A percentile compares a stretch with the other conserved stretches of the same genome.
These are phyloP conservation scores for Glaucomys volans DNA, from an alignment of 2,113 vertebrate species.

Conservation along the genomic window DNA sequence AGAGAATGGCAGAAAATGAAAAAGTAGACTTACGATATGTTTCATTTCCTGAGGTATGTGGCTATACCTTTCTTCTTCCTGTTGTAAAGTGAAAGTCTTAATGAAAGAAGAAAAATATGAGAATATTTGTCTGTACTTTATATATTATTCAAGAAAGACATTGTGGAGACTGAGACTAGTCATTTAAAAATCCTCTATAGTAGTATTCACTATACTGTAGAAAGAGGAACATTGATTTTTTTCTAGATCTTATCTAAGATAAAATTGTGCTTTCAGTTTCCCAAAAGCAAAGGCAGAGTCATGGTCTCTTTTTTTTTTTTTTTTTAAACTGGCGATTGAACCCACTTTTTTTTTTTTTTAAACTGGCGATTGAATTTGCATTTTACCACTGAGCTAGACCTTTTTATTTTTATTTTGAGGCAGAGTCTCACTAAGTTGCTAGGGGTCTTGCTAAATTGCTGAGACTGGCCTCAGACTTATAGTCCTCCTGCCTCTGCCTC, in stretches of 20 bases:
- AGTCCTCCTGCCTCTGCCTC: too few species aligned
- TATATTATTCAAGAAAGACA: conserved; percentile 19
- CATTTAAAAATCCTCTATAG: neutral
- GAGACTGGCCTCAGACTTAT: too few species aligned
- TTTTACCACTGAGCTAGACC: too few species aligned
- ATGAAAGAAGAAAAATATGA: conserved; percentile 18
- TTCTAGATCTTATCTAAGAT: conserved; percentile 29
- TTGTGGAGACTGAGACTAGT: conserved; percentile 14
- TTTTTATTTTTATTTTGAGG: too few species aligned
- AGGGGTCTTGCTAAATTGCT: too few species aligned
- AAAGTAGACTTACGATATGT: neutral
- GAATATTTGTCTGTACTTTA: conserved; percentile 27
- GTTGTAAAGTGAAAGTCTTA: conserved; percentile 47
- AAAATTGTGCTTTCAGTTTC: conserved; percentile 11
- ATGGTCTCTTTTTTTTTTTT: neutral
- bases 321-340: too few species aligned
- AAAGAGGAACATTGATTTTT: neutral
- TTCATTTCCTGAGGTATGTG: conserved; percentile 20
- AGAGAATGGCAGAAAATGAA: conserved; percentile 43
- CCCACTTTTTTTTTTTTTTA: too few species aligned
- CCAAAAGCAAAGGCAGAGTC: conserved; percentile 29
- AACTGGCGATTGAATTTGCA: too few species aligned
- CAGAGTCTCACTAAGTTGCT: too few species aligned
- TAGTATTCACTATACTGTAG: conserved; percentile 4
- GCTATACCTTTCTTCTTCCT: neutral